Conservation (phyloP, 1,140 invertebrate genomes). For the Cryptotermes secundus region DNA sequence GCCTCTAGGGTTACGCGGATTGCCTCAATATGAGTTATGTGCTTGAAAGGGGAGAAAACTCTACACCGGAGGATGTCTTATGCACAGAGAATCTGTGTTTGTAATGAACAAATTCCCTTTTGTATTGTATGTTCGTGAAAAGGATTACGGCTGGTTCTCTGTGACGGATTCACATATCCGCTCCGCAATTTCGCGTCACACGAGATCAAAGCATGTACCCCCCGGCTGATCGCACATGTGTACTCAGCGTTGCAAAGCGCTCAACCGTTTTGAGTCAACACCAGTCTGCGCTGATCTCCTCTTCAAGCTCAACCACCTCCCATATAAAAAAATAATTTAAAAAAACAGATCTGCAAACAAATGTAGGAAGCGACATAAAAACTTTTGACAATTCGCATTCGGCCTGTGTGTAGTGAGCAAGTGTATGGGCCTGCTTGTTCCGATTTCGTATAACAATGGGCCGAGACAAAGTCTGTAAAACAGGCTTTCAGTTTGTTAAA, state of each 20-base stretch:
- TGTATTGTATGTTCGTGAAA: slow-evolving; percentile 27
- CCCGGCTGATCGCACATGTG: slow-evolving; percentile 24
- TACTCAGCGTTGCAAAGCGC: slow-evolving; percentile 26
- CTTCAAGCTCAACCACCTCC: slow-evolving; percentile 26
- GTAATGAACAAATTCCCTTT: slow-evolving; percentile 30
- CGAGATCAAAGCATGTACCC: slow-evolving; percentile 31
- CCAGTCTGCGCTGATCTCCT: slow-evolving; percentile 20
- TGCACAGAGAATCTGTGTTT: slow-evolving; percentile 13
- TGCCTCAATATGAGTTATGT: background rate
- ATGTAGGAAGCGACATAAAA: background rate
- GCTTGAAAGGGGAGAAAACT: background rate
- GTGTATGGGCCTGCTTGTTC: background rate
- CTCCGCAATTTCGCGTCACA: slow-evolving; percentile 23
- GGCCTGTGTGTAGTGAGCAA: background rate
- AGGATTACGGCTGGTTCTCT: slow-evolving; percentile 27
- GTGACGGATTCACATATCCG: background rate
- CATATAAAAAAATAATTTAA: slow-evolving; percentile 1
- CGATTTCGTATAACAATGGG: background rate
- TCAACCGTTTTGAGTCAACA: slow-evolving; percentile 33
- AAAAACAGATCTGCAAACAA: slow-evolving; percentile 13
- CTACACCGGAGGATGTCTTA: background rate
- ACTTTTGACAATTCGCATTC: background rate
- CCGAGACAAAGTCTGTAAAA: background rate
- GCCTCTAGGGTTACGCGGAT: background rate
- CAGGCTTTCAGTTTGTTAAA: slow-evolving; percentile 14